Evolutionary conservation across 1,140 invertebrate species (phyloP).

Genomic region (Oscheius sp.): DNA sequence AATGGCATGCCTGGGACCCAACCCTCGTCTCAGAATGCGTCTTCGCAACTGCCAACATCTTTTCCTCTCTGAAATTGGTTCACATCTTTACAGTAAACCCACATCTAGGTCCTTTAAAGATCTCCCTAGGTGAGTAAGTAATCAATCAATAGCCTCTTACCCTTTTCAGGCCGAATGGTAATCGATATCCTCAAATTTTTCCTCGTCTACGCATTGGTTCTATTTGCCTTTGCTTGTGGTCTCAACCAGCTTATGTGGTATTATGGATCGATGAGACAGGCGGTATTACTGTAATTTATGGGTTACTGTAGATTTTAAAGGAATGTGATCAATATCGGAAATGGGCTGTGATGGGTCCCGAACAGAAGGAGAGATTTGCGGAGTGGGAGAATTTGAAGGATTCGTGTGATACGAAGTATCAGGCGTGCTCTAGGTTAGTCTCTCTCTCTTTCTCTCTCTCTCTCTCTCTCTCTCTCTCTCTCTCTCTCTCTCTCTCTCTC

Average conservation of each 20-base stretch:
- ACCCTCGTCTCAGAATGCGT: slow-evolving; percentile 88
- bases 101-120: slow-evolving; percentile 92
- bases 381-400: slow-evolving; percentile 73
- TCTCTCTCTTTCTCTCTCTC: background rate
- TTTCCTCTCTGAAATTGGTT: slow-evolving; percentile 90
- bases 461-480: background rate
- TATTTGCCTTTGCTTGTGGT: slow-evolving; percentile 96
- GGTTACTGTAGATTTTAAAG: background rate
- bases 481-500: background rate
- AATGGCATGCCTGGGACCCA: slow-evolving; percentile 86
- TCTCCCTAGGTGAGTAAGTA: slow-evolving; percentile 76
- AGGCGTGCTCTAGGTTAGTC: slow-evolving; percentile 76
- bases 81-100: slow-evolving; percentile 99
- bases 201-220: slow-evolving; percentile 82
- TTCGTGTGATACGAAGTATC: slow-evolving; percentile 75
- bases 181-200: slow-evolving; percentile 90
- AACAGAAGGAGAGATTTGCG: slow-evolving; percentile 22
- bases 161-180: slow-evolving; percentile 74
- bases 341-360: slow-evolving; percentile 1
- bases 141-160: background rate
- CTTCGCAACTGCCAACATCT: slow-evolving; percentile 90
- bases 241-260: slow-evolving; percentile 92
- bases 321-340: slow-evolving; percentile 76
- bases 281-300: slow-evolving; percentile 70
- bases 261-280: slow-evolving; percentile 85